Base-by-base conservation (phyloP, 2,888 invertebrate genomes). In the Lasioglossum pauxillum region DNA sequence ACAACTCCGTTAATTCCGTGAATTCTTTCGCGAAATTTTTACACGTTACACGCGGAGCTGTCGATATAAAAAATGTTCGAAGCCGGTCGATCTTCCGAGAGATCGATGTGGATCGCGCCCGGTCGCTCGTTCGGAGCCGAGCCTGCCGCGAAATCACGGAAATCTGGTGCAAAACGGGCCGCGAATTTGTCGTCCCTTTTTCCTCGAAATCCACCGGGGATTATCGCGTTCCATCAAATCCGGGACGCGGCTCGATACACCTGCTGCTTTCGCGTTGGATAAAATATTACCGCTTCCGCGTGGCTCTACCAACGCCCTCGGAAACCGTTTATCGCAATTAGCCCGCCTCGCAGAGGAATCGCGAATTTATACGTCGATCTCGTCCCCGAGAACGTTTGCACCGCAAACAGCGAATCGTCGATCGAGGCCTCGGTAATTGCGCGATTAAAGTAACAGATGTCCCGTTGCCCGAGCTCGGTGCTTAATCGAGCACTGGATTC, bases 161-260 rank as follows among this genome's bases (percentile, higher is more conserved):
- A 71, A 78, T 69, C 38, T 67, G 64, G 44, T n/a, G 44, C 23
- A 73, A n/a, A 53, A 23, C 71, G 35, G 0, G 49, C 35, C 3
- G 75, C 80, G 80, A 69, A 69, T 38, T 38, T 76, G 80, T 60
- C 74, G n/a, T 46, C 75, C 31, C 5, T 46, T n/a, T 64, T 75
- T 31, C 35, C 31, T 4, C 19, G n/a, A 27, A 82, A 73, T 80
- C 78, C 44, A 78, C 49, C 19, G 35, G 78, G 69, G 82, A 75
- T 57, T 35, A n/a, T 53, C 16, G 19, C 75, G 64, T 16, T 67
- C 69, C 82, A 69, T 85, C 85, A 49, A 85, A 80, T 78, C 38
- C 38, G 44, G 73, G 2, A 69, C 44, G 44, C 53, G 60, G 46
- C 38, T 41, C 73, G 57, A 64, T 74, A 69, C 89, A 83, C 80